phyloP scores from a whole-genome alignment of 2,888 invertebrate genomes.

The Sphecodes monilicornis region DNA sequence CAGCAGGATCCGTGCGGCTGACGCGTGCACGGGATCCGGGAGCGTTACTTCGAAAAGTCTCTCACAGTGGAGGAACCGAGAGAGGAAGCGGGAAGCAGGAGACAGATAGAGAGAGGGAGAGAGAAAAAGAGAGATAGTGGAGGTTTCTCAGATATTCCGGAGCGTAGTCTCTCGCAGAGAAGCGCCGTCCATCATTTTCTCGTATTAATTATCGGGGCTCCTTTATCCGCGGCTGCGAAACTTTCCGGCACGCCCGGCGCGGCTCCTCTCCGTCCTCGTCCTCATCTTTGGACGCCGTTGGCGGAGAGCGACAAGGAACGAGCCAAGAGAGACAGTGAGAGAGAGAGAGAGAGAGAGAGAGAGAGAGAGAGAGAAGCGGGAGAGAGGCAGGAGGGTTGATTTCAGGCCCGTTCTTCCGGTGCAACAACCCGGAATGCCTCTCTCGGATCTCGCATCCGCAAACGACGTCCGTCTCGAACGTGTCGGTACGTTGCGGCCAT shows the following conservation, averaged over 20 bases:
- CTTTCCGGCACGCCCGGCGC: conserved; percentile 34
- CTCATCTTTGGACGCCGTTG: neutral
- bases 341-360: neutral
- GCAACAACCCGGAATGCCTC: conserved; percentile 67
- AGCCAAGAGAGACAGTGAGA: neutral
- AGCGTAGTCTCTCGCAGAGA: neutral
- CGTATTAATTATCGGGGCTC: conserved; percentile 52
- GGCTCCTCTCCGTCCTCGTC: neutral
- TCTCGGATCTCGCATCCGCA: conserved; percentile 54
- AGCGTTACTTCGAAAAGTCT: conserved; percentile 20
- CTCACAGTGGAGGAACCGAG: neutral
- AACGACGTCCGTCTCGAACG: conserved; percentile 62
- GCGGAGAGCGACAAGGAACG: neutral
- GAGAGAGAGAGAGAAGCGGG: neutral
- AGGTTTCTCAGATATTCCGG: neutral
- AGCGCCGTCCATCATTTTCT: conserved; percentile 29
- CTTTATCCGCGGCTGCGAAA: conserved; percentile 43
- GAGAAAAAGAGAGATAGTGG: neutral
- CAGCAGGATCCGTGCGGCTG: neutral
- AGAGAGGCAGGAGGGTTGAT: neutral
- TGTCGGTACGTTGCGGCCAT: conserved; percentile 60
- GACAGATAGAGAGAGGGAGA: neutral
- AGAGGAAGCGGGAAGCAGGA: neutral
- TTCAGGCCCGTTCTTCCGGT: conserved; percentile 61
- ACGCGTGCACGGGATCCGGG: neutral